Evolutionary conservation across 2,888 invertebrate genomes (phyloP).

Genomic region (Cistogaster globosa): DNA sequence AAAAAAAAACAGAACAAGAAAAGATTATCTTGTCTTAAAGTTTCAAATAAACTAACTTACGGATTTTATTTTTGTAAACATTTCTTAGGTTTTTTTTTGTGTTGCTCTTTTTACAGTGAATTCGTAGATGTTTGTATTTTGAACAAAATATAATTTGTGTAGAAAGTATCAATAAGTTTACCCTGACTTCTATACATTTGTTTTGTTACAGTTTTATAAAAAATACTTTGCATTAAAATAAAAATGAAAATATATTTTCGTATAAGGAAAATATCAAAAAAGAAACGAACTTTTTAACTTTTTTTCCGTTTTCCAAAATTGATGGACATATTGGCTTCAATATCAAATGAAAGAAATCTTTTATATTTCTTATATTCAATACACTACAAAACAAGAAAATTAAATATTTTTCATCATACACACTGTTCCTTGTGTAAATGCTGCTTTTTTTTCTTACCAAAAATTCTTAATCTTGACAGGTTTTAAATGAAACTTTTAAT

Average conservation of each 20-base stretch:
- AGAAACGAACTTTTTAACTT: background rate
- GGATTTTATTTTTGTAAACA: slow-evolving; percentile 28
- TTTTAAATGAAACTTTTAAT: slow-evolving; percentile 38
- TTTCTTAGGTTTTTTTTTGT: background rate
- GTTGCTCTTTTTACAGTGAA: slow-evolving; percentile 12
- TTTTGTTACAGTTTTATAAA: background rate
- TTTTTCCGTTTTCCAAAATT: background rate
- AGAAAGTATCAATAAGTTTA: slow-evolving; percentile 8
- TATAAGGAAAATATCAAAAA: background rate
- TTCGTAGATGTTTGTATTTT: too few relatives aligned
- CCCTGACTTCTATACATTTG: background rate
- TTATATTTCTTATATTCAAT: slow-evolving; percentile 23
- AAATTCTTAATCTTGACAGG: slow-evolving; percentile 45
- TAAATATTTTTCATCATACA: background rate
- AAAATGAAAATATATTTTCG: slow-evolving; percentile 17
- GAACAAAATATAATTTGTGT: slow-evolving; percentile 19
- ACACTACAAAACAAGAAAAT: background rate
- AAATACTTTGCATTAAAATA: slow-evolving; percentile 43
- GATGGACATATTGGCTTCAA: slow-evolving; percentile 61
- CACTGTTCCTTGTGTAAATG: background rate
- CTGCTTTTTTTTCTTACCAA: background rate
- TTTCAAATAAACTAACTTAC: slow-evolving; percentile 56
- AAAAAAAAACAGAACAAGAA: background rate
- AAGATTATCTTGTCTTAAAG: slow-evolving; percentile 60
- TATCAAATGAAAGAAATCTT: slow-evolving; percentile 41